Evolutionary conservation across 1,140 invertebrate species (phyloP).

Genomic region (Phymorhynchus buccinoides): DNA sequence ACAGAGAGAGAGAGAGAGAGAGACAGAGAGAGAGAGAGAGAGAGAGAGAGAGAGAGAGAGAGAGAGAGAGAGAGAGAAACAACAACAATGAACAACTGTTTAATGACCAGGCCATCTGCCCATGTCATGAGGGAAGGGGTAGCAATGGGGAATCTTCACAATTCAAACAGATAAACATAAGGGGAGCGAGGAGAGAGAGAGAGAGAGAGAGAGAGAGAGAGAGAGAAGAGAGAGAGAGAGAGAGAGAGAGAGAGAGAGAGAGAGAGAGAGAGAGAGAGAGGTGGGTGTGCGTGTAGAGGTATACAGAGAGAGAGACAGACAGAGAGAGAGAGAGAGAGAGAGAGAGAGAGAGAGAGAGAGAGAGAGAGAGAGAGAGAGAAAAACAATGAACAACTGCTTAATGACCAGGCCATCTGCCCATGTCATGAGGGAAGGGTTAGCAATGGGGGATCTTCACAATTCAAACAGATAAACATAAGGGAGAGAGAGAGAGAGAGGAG

Average conservation of each 20-base stretch:
- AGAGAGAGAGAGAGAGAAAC: conserved; percentile 16
- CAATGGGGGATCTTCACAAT: too few species aligned
- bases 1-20: conserved; percentile 9
- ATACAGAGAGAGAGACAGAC: not conserved
- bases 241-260: conserved; percentile 6
- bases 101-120: too few species aligned
- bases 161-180: too few species aligned
- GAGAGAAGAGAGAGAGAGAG: not conserved
- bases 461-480: too few species aligned
- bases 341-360: conserved; percentile 18
- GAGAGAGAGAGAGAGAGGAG: not conserved
- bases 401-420: too few species aligned
- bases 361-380: conserved; percentile 13
- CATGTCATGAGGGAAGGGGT: too few species aligned
- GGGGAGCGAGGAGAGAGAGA: too few species aligned
- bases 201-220: not conserved
- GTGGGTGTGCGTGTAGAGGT: not conserved
- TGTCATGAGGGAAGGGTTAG: too few species aligned
- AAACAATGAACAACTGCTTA: too few species aligned
- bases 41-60: not conserved
- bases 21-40: conserved; percentile 15
- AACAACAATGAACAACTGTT: too few species aligned
- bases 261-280: conserved; percentile 28
- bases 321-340: conserved; percentile 13
- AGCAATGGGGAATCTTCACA: too few species aligned